Evolutionary conservation across 2,888 invertebrate genomes (phyloP).

Genomic region (Gymnoscelis rufifasciata): DNA sequence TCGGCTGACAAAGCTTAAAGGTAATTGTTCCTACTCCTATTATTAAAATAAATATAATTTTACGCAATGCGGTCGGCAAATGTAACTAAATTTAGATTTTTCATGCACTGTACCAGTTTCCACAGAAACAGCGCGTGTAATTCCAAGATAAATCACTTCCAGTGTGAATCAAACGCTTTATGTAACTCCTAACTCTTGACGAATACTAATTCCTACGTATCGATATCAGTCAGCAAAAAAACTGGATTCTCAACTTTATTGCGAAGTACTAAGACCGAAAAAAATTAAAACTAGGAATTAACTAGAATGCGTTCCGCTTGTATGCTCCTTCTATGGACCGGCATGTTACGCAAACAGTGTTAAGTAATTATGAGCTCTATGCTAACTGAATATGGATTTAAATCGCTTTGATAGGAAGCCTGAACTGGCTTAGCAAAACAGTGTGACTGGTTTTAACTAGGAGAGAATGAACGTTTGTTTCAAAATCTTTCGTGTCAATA

Average conservation of each 20-base stretch:
- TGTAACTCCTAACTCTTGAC: conserved; percentile 19
- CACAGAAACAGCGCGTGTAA: conserved; percentile 1
- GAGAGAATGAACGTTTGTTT: conserved; percentile 13
- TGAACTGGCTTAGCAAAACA: conserved; percentile 12
- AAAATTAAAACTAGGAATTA: conserved; percentile 13
- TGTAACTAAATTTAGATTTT: conserved; percentile 3
- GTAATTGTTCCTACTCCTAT: too few relatives aligned
- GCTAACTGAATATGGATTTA: neutral
- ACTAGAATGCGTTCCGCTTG: conserved; percentile 39
- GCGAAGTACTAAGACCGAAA: conserved; percentile 11
- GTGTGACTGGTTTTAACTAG: conserved; percentile 19
- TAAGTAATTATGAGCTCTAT: conserved; percentile 21
- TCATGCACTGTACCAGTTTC: conserved; percentile 14
- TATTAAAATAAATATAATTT: too few relatives aligned
- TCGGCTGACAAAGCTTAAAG: too few relatives aligned
- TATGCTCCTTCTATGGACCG: conserved; percentile 37
- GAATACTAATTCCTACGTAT: conserved; percentile 22
- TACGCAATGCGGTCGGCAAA: neutral
- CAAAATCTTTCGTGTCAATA: neutral
- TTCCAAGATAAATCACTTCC: conserved; percentile 5
- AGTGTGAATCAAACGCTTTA: conserved; percentile 20
- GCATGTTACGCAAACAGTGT: conserved; percentile 39
- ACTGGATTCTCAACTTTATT: conserved; percentile 22
- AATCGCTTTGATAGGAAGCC: conserved; percentile 1
- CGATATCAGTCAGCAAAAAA: conserved; percentile 14